Evolutionary conservation across 1,140 invertebrate genomes (phyloP).

Genomic region (Drosophila elegans): DNA sequence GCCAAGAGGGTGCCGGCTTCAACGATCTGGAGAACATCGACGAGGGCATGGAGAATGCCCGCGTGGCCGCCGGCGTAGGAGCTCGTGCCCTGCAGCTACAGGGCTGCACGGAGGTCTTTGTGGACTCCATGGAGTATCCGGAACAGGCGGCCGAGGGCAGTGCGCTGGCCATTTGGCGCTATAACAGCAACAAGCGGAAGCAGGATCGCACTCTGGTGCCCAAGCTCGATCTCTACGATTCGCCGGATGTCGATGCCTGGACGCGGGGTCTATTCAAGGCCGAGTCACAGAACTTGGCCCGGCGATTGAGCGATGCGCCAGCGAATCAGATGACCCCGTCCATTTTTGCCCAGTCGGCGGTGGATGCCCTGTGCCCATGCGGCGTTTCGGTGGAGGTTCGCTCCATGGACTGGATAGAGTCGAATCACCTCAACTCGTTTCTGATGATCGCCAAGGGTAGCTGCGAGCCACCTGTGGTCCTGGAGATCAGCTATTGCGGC

Average conservation of each 20-base stretch:
- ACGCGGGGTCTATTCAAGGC: conserved; percentile 90
- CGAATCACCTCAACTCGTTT: conserved; percentile 86
- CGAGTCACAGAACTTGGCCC: conserved; percentile 93
- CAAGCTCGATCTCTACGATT: conserved; percentile 85
- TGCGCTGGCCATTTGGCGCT: conserved; percentile 87
- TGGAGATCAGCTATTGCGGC: conserved; percentile 74
- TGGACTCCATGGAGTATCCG: conserved; percentile 90
- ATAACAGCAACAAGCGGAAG: conserved; percentile 88
- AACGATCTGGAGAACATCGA: conserved; percentile 89
- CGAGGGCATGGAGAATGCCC: conserved; percentile 86
- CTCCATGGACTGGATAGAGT: conserved; percentile 86
- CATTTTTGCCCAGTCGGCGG: conserved; percentile 89
- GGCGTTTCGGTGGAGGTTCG: conserved; percentile 89
- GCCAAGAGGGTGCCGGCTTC: conserved; percentile 87
- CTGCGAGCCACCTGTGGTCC: conserved; percentile 86
- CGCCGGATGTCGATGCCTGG: conserved; percentile 87
- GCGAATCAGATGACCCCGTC: conserved; percentile 95
- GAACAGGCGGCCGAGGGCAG: conserved; percentile 92
- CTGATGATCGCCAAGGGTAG: conserved; percentile 92
- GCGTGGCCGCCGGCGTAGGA: conserved; percentile 86
- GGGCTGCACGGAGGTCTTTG: conserved; percentile 87
- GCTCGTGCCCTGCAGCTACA: conserved; percentile 87
- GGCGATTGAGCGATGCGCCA: conserved; percentile 92
- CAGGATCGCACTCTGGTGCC: conserved; percentile 86
- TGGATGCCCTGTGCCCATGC: conserved; percentile 86